Percentiles rank a stretch among this genome's conserved stretches.
Evolutionary conservation across 2,797 vertebrate species (phyloP).

Genomic region (Dromococcyx pavoninus): DNA sequence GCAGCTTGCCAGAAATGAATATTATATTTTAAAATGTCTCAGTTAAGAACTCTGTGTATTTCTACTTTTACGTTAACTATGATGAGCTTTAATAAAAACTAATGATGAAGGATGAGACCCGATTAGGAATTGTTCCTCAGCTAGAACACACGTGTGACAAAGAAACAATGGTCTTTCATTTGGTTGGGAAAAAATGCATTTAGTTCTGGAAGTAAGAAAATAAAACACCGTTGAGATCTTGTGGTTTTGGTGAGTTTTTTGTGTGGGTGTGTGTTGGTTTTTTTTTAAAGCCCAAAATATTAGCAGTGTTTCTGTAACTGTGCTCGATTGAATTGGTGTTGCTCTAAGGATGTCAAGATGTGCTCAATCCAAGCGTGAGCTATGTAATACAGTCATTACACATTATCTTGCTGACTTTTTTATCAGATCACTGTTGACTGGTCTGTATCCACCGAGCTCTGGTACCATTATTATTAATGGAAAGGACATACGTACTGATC

Average conservation of each 20-base stretch:
- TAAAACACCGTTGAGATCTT: not conserved
- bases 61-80: not conserved
- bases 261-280: too few relatives aligned
- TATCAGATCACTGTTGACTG: slow-evolving; percentile 74
- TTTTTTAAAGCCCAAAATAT: not conserved
- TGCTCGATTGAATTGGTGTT: not conserved
- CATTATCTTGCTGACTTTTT: accelerated
- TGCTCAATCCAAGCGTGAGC: not conserved
- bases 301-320: not conserved
- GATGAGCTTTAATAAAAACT: not conserved
- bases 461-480: slow-evolving; percentile 72
- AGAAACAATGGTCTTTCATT: not conserved
- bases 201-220: not conserved
- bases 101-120: not conserved
- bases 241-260: too few relatives aligned
- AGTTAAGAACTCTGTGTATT: not conserved
- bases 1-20: not conserved
- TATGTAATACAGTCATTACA: not conserved
- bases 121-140: not conserved
- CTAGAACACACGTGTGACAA: not conserved
- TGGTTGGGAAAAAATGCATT: not conserved
- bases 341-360: not conserved
- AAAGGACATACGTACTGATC: slow-evolving; percentile 66
- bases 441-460: slow-evolving; percentile 68
- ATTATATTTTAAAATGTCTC: not conserved